These are phyloP conservation scores for Danaus chrysippus DNA, from an alignment of 2,888 invertebrate genomes.

Conservation along the genomic window DNA sequence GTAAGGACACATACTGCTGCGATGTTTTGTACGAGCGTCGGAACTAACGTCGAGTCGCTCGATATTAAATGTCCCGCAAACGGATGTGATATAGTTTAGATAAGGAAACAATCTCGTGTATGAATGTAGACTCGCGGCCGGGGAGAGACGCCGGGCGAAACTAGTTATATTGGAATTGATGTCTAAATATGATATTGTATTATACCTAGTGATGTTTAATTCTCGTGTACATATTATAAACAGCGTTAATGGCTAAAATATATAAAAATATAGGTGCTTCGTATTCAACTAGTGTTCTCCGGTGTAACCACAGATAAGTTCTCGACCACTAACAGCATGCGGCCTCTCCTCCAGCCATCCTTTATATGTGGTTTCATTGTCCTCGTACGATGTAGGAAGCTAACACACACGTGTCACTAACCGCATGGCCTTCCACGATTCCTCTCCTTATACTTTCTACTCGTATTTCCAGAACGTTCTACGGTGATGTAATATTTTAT, in stretches of 20 bases:
- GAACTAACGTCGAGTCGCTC: conserved; percentile 41
- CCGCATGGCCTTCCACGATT: conserved; percentile 52
- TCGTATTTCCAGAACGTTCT: conserved; percentile 23
- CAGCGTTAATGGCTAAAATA: neutral
- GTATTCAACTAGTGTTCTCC: neutral
- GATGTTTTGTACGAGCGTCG: conserved; percentile 56
- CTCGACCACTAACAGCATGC: conserved; percentile 56
- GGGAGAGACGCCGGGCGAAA: conserved; percentile 55
- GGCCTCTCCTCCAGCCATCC: conserved; percentile 58
- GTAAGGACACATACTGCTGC: conserved; percentile 60
- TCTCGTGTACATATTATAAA: conserved; percentile 7
- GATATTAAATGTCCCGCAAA: conserved; percentile 64
- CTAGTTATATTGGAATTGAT: conserved; percentile 52
- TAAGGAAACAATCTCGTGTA: conserved; percentile 67
- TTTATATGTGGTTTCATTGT: conserved; percentile 43
- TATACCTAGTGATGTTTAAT: conserved; percentile 30
- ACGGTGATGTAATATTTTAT: conserved; percentile 47
- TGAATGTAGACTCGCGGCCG: conserved; percentile 48
- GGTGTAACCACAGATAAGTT: conserved; percentile 29
- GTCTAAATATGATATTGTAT: conserved; percentile 51
- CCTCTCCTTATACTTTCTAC: conserved; percentile 45
- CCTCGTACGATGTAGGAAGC: conserved; percentile 38
- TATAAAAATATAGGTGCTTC: too few species aligned
- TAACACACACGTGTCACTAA: conserved; percentile 51
- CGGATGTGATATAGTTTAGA: conserved; percentile 72